Evolutionary conservation across 2,113 vertebrate species (phyloP).

Genomic region (Pelmatolapia mariae): DNA sequence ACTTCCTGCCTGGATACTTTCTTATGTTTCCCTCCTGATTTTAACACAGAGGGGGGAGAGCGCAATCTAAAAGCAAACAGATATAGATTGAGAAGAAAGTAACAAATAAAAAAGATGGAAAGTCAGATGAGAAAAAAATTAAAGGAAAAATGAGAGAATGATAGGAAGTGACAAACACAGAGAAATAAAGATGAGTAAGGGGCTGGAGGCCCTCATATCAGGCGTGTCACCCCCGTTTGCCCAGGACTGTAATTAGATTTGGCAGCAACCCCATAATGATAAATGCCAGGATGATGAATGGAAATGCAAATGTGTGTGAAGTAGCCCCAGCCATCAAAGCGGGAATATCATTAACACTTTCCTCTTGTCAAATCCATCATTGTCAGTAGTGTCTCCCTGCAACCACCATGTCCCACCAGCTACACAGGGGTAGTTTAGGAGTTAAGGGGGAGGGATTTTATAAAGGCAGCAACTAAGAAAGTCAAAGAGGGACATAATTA

Average conservation of each 20-base stretch:
- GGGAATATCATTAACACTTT: constrained; percentile 92
- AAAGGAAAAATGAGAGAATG: constrained; percentile 34
- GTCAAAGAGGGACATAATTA: neutral
- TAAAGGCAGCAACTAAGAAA: neutral
- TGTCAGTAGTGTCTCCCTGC: constrained; percentile 80
- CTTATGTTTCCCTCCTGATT: constrained; percentile 68
- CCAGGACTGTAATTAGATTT: constrained; percentile 97
- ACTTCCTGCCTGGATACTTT: constrained; percentile 82
- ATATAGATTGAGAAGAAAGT: constrained; percentile 6
- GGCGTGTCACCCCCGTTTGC: constrained; percentile 78
- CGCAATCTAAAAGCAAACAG: constrained; percentile 29
- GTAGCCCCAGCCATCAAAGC: constrained; percentile 85
- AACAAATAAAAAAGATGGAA: constrained; percentile 23
- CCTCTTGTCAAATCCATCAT: constrained; percentile 93
- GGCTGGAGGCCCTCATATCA: constrained; percentile 79
- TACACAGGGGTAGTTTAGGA: constrained; percentile 43
- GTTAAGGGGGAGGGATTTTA: constrained; percentile 41
- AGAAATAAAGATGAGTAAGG: constrained; percentile 64
- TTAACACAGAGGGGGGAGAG: neutral
- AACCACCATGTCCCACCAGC: constrained; percentile 68
- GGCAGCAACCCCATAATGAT: constrained; percentile 91
- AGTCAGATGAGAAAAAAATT: constrained; percentile 24
- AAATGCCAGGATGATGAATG: constrained; percentile 96
- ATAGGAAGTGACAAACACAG: constrained; percentile 47
- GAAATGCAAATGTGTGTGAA: constrained; percentile 93